phyloP scores from a whole-genome alignment of 2,797 vertebrate genomes.

The Pseudochaenichthys georgianus region DNA sequence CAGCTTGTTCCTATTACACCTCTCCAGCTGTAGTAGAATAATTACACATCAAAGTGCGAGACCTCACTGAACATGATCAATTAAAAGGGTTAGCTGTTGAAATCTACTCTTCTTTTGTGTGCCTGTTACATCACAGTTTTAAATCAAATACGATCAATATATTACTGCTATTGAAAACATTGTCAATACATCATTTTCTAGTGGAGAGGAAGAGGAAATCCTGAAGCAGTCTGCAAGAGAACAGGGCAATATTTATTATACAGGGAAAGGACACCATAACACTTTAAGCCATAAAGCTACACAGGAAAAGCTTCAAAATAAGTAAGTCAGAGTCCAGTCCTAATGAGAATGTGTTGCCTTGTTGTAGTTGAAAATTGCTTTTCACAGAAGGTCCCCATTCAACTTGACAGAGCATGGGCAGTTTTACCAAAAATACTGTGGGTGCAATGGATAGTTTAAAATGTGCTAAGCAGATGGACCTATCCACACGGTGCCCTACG shows the following conservation, averaged over 20 bases:
- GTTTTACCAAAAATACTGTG: conserved; percentile 28
- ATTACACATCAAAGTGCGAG: not conserved
- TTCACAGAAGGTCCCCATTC: conserved; percentile 36
- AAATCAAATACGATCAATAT: not conserved
- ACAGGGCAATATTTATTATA: conserved; percentile 4
- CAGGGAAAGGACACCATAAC: not conserved
- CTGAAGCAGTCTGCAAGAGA: conserved; percentile 6
- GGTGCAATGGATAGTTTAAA: not conserved
- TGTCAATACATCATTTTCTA: not conserved
- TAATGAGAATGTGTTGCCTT: conserved; percentile 37
- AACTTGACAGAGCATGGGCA: conserved; percentile 13
- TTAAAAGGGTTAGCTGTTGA: not conserved
- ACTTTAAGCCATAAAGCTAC: conserved; percentile 12
- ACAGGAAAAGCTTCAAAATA: conserved; percentile 32
- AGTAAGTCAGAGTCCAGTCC: conserved; percentile 16
- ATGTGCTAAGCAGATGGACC: conserved; percentile 1
- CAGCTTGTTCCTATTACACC: not conserved
- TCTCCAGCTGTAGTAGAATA: not conserved
- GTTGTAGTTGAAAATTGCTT: conserved; percentile 53
- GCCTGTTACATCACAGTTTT: not conserved
- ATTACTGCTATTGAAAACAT: not conserved
- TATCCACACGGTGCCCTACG: too few relatives aligned
- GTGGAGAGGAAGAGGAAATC: not conserved
- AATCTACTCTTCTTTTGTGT: not conserved
- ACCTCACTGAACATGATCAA: not conserved